Base-by-base conservation (phyloP, 2,797 vertebrate species). In the Prunella strophiata region DNA sequence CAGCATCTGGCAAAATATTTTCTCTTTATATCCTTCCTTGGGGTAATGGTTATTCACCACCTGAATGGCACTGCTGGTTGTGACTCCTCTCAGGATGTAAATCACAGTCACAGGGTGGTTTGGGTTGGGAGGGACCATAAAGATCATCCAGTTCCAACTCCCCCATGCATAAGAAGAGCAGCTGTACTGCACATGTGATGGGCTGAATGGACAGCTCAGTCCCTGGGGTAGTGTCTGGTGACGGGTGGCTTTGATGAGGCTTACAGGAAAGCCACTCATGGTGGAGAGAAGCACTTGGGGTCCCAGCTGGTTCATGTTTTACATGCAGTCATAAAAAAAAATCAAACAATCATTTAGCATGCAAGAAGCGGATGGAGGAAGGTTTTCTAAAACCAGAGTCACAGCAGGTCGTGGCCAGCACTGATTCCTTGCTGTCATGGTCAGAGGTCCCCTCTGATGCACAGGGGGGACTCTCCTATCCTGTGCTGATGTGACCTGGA, bases 301-400 rank as follows among this genome's bases (percentile, higher is more conserved):
- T 55, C 63, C 61, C 88, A 95, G 88, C 36, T 90, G 83, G 38
- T 59, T 91, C 88, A 45, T 1, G 6, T 94, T 88, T 89, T 85
- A 82, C 1, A 4, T 51, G 71, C 29, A 71, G 45, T 14, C 10
- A 1, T 93, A 51, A 89, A 94, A 94, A 87, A 50, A 88, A 51
- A 58, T 25, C 21, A 43, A 79, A 66, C 2, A 5, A 26, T 34
- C 45, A 1, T 70, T 91, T 65, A 89, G 63, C 40, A 10, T 38
- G 45, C 54, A 48, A 17, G 42, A 59, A 40, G 63, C 0, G 0
- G 30, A 79, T 36, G 55, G 40, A 75, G 27, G 38, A 43, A 81
- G 32, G 13, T 2, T 26, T 74, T 87, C 79, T 62, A 10, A 66
- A 76, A 65, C 22, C 58, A 76, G 62, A 92, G 51, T 18, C 1